Evolutionary conservation across 2,888 invertebrate species (phyloP).

Genomic region (Megalurothrips usitatus): DNA sequence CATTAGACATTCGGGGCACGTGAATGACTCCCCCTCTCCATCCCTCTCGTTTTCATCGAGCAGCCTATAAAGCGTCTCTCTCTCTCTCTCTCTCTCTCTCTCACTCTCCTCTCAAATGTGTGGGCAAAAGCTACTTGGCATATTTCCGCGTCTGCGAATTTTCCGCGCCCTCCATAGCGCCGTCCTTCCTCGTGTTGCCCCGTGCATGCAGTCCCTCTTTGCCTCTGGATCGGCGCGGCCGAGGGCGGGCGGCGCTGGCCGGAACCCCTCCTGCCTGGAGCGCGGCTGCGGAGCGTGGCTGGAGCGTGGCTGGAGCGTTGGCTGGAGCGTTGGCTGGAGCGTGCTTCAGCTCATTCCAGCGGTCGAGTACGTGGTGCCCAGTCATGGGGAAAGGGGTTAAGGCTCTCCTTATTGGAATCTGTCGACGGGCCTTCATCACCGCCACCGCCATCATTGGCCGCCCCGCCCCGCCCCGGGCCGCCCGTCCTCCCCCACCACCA

Average conservation of each 20-base stretch:
- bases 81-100: no score
- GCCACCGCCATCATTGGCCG: neutral
- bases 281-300: neutral
- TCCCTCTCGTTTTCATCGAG: neutral
- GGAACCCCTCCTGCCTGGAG: neutral
- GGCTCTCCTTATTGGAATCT: neutral
- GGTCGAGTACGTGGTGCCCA: no score
- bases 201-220: no score
- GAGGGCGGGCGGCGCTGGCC: neutral
- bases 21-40: neutral
- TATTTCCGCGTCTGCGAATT: constrained; percentile 19
- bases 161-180: neutral
- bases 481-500: neutral
- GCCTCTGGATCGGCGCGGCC: no score
- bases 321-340: neutral
- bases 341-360: neutral
- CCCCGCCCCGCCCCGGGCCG: neutral
- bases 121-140: constrained; percentile 1
- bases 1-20: constrained; percentile 12
- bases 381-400: neutral
- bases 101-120: neutral
- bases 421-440: neutral
- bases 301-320: neutral
- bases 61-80: neutral
- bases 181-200: no score